Base-by-base conservation (phyloP, 1,140 invertebrate species). In the Eueides isabella region DNA sequence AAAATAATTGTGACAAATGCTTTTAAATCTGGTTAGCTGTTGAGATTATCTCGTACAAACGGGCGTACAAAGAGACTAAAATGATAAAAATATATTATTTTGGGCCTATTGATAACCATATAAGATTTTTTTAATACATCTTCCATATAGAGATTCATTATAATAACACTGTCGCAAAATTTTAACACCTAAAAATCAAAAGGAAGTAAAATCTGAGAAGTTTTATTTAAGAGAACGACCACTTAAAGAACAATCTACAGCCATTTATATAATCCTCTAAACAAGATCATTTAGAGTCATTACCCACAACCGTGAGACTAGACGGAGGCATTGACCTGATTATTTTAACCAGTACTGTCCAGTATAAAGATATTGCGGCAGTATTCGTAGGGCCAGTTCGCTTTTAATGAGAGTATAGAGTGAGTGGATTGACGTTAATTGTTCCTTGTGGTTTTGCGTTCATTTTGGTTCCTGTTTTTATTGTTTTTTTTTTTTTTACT, bases 261-360 rank as follows among this genome's bases (percentile, higher is more conserved):
- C 19, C 7, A 55, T 55, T 26, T 23, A 11, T 9, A 23, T 26
- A 12, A 55, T 55, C 5, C 11, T 23, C 23, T 55, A 55, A 55
- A 26, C 48, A 26, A 55, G 48, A 55, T 11, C 48, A 55, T 55
- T 55, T 55, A 55, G 12, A 55, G 23, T 14, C 23, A 55, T 55
- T 55, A 55, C 48, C 48, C 9, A 55, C 48, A 55, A 55, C 48
- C 19, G 23, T 55, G 19, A 11, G 48, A 26, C 19, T 26, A 26
- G 23, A 55, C 9, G 3, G 9, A 48, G 35, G 12, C 62, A 72
- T 65, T 66, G 44, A 67, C 65, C 71, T 61, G 31, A 61, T 62
- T 73, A 19, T 9, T 31, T 28, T 31, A 61, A 67, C 44, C 55
- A 29, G 41, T 19, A 14, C 6, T 14, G 19, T 48, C 31, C 35